Conservation (phyloP, 2,888 invertebrate species). For the Zhengitettix transpicula region DNA sequence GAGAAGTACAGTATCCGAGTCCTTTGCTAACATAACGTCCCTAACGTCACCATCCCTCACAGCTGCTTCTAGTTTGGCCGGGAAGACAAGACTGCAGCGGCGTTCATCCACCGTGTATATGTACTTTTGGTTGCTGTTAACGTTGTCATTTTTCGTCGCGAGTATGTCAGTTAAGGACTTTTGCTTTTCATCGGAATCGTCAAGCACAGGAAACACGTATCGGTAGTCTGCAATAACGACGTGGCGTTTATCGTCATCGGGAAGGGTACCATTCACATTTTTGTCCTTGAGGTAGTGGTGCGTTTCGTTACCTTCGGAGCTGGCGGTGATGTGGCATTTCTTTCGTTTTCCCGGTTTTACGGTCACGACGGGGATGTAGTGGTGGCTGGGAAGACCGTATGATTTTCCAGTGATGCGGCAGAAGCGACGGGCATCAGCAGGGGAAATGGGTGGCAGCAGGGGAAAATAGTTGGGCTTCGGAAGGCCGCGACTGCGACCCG, state of each 20-base stretch:
- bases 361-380: conserved; percentile 52
- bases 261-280: conserved; percentile 15
- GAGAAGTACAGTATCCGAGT: conserved; percentile 55
- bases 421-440: conserved; percentile 64
- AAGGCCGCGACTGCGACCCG: conserved; percentile 59
- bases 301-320: conserved; percentile 30
- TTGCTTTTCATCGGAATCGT: conserved; percentile 49
- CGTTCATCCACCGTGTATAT: conserved; percentile 62
- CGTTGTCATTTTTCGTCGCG: conserved; percentile 14
- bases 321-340: conserved; percentile 48
- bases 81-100: conserved; percentile 55
- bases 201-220: conserved; percentile 56
- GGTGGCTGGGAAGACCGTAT: conserved; percentile 53
- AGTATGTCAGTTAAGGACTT: conserved; percentile 23
- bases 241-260: conserved; percentile 44
- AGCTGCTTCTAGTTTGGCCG: conserved; percentile 55
- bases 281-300: conserved; percentile 2
- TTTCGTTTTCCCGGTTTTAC: conserved; percentile 21
- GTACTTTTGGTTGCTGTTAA: conserved; percentile 39
- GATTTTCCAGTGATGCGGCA: conserved; percentile 67
- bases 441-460: conserved; percentile 60
- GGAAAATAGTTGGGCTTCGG: conserved; percentile 73
- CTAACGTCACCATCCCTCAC: conserved; percentile 60
- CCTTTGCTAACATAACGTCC: conserved; percentile 59
- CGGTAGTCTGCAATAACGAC: conserved; percentile 49